phyloP scores from a whole-genome alignment of 2,888 invertebrate species.

The Sesamia inferens region DNA sequence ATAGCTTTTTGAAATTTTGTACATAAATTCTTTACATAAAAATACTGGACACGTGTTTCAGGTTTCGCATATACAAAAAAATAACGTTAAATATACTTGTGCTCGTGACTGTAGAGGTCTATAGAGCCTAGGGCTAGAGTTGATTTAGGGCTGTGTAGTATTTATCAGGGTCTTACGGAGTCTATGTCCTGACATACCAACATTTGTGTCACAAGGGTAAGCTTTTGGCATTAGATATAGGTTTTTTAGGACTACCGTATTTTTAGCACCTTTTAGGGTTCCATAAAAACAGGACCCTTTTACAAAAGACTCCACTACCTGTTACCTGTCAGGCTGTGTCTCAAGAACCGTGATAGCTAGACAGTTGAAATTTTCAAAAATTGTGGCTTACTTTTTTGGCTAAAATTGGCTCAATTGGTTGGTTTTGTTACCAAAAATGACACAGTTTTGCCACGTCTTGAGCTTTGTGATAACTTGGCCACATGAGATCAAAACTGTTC shows the following conservation, averaged over 20 bases:
- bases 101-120: background rate
- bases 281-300: too few species aligned
- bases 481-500: background rate
- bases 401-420: too few species aligned
- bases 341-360: too few species aligned
- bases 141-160: conserved; percentile 1
- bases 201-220: background rate
- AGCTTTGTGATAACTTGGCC: background rate
- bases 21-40: too few species aligned
- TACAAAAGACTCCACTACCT: too few species aligned
- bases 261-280: background rate
- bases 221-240: background rate
- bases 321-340: too few species aligned
- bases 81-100: too few species aligned
- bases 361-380: too few species aligned
- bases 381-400: too few species aligned
- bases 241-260: background rate
- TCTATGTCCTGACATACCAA: background rate
- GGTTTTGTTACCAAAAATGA: background rate
- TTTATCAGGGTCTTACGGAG: background rate
- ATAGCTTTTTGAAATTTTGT: too few species aligned
- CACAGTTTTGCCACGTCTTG: background rate
- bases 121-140: background rate
- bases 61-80: too few species aligned
- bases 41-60: too few species aligned